Percentiles rank a stretch among this genome's conserved stretches.
phyloP scores from a whole-genome alignment of 2,113 vertebrate genomes.

The Phyllostomus hastatus region DNA sequence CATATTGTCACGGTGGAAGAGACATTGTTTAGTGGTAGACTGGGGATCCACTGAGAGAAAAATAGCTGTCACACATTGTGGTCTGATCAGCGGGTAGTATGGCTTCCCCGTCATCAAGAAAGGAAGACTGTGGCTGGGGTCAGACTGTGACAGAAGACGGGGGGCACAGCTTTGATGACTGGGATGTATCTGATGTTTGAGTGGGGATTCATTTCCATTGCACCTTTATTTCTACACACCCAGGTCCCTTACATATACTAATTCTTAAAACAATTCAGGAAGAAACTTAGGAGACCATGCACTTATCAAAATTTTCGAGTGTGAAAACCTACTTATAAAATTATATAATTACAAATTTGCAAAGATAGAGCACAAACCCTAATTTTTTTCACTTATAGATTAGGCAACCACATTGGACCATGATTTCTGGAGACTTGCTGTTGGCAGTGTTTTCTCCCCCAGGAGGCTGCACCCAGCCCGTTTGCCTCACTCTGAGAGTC shows the following conservation, averaged over 20 bases:
- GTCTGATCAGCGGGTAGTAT: background rate
- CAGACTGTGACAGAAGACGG: background rate
- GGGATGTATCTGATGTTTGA: background rate
- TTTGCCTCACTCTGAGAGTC: background rate
- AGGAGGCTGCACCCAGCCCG: background rate
- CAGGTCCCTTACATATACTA: background rate
- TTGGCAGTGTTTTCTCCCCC: background rate
- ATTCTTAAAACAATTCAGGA: background rate
- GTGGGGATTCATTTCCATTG: background rate
- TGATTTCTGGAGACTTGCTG: background rate
- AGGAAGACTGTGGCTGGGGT: no score
- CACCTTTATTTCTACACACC: background rate
- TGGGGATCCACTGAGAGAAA: background rate
- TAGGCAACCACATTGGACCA: background rate
- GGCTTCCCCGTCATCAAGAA: background rate
- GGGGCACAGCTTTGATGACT: background rate
- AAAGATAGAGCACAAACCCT: background rate
- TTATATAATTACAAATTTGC: background rate
- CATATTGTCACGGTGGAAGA: no score
- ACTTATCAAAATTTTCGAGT: background rate
- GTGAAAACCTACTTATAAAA: background rate
- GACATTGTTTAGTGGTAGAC: background rate
- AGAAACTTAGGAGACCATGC: background rate
- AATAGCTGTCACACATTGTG: background rate
- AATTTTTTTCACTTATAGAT: background rate